These are phyloP conservation scores for Raphicerus campestris DNA, from an alignment of 2,113 vertebrate genomes.

Conservation along the genomic window DNA sequence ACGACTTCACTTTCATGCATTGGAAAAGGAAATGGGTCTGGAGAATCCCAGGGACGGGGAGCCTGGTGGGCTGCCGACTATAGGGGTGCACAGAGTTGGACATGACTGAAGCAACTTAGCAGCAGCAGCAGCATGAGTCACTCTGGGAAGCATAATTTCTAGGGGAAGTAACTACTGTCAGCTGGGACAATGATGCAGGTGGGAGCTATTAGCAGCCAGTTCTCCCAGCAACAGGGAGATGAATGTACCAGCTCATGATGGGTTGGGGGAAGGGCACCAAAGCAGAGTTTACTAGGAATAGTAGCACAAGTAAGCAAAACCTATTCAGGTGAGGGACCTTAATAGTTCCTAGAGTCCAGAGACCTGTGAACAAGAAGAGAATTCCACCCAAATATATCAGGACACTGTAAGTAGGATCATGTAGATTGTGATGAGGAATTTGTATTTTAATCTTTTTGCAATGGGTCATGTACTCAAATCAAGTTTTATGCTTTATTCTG, in stretches of 20 bases:
- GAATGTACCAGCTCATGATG: background rate
- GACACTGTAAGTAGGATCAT: background rate
- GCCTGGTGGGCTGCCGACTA: no score
- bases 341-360: background rate
- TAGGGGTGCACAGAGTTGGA: no score
- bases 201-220: background rate
- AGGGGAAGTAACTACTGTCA: background rate
- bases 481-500: background rate
- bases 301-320: background rate
- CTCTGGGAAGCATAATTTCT: background rate
- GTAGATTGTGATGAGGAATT: background rate
- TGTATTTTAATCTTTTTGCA: background rate
- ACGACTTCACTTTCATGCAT: no score
- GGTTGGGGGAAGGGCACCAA: accelerated
- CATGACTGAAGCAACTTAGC: no score
- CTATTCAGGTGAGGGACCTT: background rate
- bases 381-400: accelerated
- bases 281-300: background rate
- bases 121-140: background rate
- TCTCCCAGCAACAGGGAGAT: background rate
- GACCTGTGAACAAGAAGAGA: background rate
- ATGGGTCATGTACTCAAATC: background rate
- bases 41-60: no score
- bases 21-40: no score
- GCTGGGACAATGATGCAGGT: background rate